Conservation (phyloP, 2,113 vertebrate genomes). For the Euleptes europaea region DNA sequence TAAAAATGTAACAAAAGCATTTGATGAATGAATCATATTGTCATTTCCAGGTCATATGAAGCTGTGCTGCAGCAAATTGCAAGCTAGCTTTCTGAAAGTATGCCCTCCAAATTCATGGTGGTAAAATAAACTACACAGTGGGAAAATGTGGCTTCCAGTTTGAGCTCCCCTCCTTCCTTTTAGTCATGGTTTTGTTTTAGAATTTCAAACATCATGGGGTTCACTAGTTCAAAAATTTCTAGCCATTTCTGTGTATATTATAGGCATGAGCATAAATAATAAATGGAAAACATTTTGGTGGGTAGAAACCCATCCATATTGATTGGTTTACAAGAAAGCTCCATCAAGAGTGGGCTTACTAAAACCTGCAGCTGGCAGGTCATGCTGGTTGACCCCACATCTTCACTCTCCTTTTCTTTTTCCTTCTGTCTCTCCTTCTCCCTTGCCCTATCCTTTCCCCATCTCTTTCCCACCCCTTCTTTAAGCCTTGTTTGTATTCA, state of each 20-base stretch:
- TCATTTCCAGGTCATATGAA: conserved; percentile 50
- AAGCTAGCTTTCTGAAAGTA: conserved; percentile 39
- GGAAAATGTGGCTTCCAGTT: conserved; percentile 68
- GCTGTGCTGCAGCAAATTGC: conserved; percentile 22
- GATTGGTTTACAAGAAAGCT: conserved; percentile 21
- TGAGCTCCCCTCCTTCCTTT: conserved; percentile 66
- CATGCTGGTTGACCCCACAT: conserved; percentile 71
- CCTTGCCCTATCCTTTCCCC: conserved; percentile 2
- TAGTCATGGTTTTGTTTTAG: conserved; percentile 58
- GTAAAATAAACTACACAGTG: conserved; percentile 57
- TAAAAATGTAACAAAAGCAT: conserved; percentile 26
- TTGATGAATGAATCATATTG: conserved; percentile 40
- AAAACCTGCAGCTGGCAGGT: conserved; percentile 67
- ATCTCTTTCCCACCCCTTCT: conserved; percentile 15
- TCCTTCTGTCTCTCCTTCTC: background rate
- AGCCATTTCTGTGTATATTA: conserved; percentile 70
- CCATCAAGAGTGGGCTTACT: conserved; percentile 36
- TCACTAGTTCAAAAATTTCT: conserved; percentile 71
- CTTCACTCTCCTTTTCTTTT: conserved; percentile 40
- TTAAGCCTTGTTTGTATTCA: conserved; percentile 15
- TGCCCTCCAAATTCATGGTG: conserved; percentile 46
- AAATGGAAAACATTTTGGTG: conserved; percentile 33
- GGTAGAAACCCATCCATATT: conserved; percentile 27
- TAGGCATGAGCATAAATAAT: conserved; percentile 41
- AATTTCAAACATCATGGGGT: conserved; percentile 63